These are phyloP conservation scores for Mythimna pallens DNA, from an alignment of 2,888 invertebrate genomes.

Conservation along the genomic window DNA sequence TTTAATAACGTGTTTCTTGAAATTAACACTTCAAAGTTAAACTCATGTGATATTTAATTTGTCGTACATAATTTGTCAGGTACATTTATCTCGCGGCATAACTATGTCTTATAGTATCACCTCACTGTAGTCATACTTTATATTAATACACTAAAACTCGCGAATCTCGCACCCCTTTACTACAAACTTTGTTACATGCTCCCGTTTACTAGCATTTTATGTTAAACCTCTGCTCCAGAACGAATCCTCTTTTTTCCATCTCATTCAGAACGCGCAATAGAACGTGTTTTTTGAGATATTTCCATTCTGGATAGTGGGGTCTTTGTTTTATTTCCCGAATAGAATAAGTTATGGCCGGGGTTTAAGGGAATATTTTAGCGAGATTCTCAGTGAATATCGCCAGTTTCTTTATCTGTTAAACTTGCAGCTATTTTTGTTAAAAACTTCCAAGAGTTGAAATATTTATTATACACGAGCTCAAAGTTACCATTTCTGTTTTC, in stretches of 20 bases:
- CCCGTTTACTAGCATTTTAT: constrained; percentile 63
- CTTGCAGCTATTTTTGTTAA: constrained; percentile 57
- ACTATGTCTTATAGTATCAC: constrained; percentile 22
- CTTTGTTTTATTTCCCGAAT: constrained; percentile 74
- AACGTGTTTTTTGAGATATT: constrained; percentile 72
- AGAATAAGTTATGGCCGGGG: constrained; percentile 72
- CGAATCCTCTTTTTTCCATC: constrained; percentile 64
- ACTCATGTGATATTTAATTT: constrained; percentile 16
- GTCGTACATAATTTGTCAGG: constrained; percentile 18
- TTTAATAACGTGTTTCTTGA: background rate
- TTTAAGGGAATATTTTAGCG: constrained; percentile 79
- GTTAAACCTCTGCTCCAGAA: constrained; percentile 66
- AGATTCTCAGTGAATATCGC: constrained; percentile 70
- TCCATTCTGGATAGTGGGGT: constrained; percentile 66
- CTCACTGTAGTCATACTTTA: constrained; percentile 49
- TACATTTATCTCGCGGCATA: constrained; percentile 26
- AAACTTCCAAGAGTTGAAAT: constrained; percentile 48
- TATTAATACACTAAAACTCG: constrained; percentile 51
- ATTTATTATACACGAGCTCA: constrained; percentile 45
- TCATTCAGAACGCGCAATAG: constrained; percentile 68
- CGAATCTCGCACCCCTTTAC: constrained; percentile 39
- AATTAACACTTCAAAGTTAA: background rate
- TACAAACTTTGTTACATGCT: constrained; percentile 59
- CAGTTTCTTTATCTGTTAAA: constrained; percentile 59
- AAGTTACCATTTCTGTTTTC: constrained; percentile 48